These are phyloP conservation scores for Salvelinus alpinus DNA, from an alignment of 2,113 vertebrate genomes.

Conservation along the genomic window DNA sequence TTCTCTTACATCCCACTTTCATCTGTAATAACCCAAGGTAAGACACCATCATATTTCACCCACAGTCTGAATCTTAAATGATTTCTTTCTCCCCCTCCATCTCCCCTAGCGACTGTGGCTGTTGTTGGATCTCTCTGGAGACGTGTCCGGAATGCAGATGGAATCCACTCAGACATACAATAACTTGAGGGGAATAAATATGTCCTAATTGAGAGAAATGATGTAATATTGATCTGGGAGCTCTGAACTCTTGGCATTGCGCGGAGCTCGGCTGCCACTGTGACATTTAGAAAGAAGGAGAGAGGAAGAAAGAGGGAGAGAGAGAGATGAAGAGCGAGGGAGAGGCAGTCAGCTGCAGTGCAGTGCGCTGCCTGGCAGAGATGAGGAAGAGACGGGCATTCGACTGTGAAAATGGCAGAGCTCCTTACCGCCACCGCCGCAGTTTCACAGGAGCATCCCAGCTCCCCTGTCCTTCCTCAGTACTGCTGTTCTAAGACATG, in stretches of 20 bases:
- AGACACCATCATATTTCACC: slow-evolving; percentile 63
- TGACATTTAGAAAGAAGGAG: slow-evolving; percentile 68
- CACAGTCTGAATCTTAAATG: slow-evolving; percentile 61
- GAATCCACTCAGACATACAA: slow-evolving; percentile 60
- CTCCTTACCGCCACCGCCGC: neutral
- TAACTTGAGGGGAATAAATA: slow-evolving; percentile 65
- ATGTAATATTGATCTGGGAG: slow-evolving; percentile 66
- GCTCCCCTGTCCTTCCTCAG: neutral
- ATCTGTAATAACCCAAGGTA: slow-evolving; percentile 65
- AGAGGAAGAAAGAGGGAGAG: slow-evolving; percentile 26
- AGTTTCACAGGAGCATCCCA: neutral
- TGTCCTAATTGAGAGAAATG: slow-evolving; percentile 69
- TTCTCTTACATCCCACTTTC: slow-evolving; percentile 61
- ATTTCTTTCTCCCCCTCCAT: slow-evolving; percentile 41
- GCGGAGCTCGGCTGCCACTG: slow-evolving; percentile 44
- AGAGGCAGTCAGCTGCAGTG: slow-evolving; percentile 7
- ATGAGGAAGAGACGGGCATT: slow-evolving; percentile 8
- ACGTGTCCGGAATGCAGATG: slow-evolving; percentile 55
- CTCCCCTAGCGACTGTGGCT: slow-evolving; percentile 13
- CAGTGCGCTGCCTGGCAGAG: neutral
- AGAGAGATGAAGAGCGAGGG: slow-evolving; percentile 5
- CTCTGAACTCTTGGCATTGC: slow-evolving; percentile 56
- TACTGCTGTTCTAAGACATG: neutral
- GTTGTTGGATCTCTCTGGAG: slow-evolving; percentile 40
- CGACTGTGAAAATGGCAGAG: slow-evolving; percentile 21